phyloP scores from a whole-genome alignment of 1,140 invertebrate species.

The Whitmania pigra region DNA sequence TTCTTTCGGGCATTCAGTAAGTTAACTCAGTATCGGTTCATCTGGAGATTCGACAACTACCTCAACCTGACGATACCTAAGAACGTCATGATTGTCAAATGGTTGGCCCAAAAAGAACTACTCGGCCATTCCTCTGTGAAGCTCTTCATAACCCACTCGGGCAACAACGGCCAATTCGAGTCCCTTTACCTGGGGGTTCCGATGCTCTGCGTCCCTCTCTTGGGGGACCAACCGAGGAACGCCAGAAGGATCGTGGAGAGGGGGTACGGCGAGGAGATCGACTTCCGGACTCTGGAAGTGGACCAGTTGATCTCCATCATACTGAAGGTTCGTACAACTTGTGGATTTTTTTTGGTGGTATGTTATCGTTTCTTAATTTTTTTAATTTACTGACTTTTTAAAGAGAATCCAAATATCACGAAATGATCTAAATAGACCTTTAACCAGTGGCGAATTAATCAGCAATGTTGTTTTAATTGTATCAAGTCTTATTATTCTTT shows the following conservation, averaged over 20 bases:
- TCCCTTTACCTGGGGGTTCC: slow-evolving; percentile 17
- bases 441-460: no score
- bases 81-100: slow-evolving; percentile 14
- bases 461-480: no score
- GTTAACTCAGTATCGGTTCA: background rate
- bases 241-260: slow-evolving; percentile 17
- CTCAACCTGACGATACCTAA: background rate
- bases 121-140: background rate
- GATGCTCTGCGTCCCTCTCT: slow-evolving; percentile 21
- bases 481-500: no score
- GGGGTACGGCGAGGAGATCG: background rate
- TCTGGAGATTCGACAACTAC: background rate
- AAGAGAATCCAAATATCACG: no score
- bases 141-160: slow-evolving; percentile 14
- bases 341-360: background rate
- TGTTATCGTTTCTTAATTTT: background rate
- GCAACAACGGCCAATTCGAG: slow-evolving; percentile 18
- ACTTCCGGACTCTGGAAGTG: slow-evolving; percentile 2
- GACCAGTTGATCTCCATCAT: slow-evolving; percentile 17
- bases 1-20: background rate
- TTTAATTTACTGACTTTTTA: no score
- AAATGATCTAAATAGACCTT: no score
- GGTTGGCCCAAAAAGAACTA: slow-evolving; percentile 14
- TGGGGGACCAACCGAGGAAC: slow-evolving; percentile 21
- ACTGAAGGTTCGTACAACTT: slow-evolving; percentile 2